These are phyloP conservation scores for Chloropsis hardwickii DNA, from an alignment of 2,113 vertebrate genomes.

Conservation along the genomic window DNA sequence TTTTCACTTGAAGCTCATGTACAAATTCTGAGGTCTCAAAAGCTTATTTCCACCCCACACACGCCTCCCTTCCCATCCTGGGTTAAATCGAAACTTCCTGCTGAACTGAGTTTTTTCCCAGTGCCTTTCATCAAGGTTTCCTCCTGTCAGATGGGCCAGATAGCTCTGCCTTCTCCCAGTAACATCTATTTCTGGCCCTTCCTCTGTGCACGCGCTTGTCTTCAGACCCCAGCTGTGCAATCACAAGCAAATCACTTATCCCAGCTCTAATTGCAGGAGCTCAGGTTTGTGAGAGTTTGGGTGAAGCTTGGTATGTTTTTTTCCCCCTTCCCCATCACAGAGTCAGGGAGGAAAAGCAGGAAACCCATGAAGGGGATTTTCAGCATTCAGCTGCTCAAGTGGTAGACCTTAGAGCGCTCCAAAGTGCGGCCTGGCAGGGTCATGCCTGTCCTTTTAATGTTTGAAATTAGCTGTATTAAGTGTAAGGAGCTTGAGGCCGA, in stretches of 20 bases:
- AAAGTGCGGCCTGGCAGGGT: neutral
- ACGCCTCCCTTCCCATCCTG: neutral
- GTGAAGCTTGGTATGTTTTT: neutral
- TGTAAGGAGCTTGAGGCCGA: neutral
- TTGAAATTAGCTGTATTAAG: neutral
- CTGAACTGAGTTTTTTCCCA: neutral
- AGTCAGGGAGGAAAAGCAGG: neutral
- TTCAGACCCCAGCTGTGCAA: conserved; percentile 75
- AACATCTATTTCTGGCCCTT: conserved; percentile 71
- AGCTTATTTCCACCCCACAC: neutral
- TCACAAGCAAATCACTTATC: conserved; percentile 72
- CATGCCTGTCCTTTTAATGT: neutral
- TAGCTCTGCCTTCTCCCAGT: conserved; percentile 29
- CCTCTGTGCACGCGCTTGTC: conserved; percentile 53
- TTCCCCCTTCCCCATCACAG: neutral
- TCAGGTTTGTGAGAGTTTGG: conserved; percentile 23
- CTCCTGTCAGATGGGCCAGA: conserved; percentile 55
- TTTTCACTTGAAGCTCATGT: neutral
- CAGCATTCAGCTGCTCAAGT: neutral
- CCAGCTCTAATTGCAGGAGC: conserved; percentile 66
- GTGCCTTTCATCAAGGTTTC: conserved; percentile 52
- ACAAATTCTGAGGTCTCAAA: neutral
- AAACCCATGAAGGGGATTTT: neutral
- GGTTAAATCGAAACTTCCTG: neutral
- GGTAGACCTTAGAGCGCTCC: neutral